Base-by-base conservation (phyloP, 2,797 vertebrate species). In the Cossypha niveicapilla region DNA sequence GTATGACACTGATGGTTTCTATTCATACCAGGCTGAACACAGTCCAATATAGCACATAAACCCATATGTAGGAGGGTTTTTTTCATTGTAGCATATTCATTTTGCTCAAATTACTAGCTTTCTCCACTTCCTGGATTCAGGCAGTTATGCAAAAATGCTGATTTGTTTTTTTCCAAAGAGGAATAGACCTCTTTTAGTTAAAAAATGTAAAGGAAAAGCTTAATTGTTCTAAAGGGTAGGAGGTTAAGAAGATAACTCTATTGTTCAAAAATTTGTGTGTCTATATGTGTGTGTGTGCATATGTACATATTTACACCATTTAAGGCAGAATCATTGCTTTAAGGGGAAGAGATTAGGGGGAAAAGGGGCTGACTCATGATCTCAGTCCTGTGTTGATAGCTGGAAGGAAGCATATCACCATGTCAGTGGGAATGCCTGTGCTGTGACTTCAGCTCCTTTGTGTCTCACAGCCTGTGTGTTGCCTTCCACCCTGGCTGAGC, bases 61-160 rank as follows among this genome's bases (percentile, higher is more conserved):
- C 2, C 2, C 7, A 6, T 32, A 68, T 18, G 16, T 10, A 84
- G 8, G 14, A 50, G 48, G 3, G 23, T 74, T 65, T 53, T 87
- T 16, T 35, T 63, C 24, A 47, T 19, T 56, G 21, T 24, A 66
- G 4, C 3, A 27, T 24, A 10, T n/a, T 11, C 3, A 65, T 86
- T 94, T 91, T 92, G 2, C 53, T 67, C 30, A 75, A 39, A 60
- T 39, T 65, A 34, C n/a, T 37, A 45, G 18, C 25, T 73, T 94
- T 79, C 19, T 68, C 42, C 11, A 35, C 8, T 81, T 88, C 24
- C 37, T 62, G 32, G 9, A 58, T 61, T 47, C 21, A 39, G 18
- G 34, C 8, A 74, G 28, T 84, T 89, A 75, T 42, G 17, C 10
- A 95, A 63, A 94, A 71, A 27, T 11, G 9, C 2, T 79, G 4